Base-by-base conservation (phyloP, 2,888 invertebrate genomes). In the Thera obeliscata region DNA sequence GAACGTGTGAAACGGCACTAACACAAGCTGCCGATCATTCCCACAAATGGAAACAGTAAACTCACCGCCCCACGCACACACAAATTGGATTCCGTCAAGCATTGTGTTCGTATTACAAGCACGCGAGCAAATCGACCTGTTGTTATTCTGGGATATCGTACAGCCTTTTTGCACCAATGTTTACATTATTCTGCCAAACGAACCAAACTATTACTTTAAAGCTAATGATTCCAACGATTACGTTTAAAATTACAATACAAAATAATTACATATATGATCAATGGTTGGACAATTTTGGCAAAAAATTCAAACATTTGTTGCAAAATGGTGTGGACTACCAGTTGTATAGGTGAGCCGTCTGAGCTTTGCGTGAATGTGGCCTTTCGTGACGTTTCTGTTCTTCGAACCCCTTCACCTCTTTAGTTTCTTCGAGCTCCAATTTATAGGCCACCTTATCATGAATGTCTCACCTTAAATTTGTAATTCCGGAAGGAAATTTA, bases 51-150 rank as follows among this genome's bases (percentile, higher is more conserved):
- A 57, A 63, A 43, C 60, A 41, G 54, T 58, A 60, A 67, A 58
- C 38, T 61, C 63, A 67, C 58, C 56, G 9, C 8, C 35, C 38
- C 43, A 61, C 46, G 49, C 49, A 54, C 57, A 56, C 11, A 56
- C 38, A 62, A 61, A 66, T 71, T 63, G 71, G 59, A 69, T 62
- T 66, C 71, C 36, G 61, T 65, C 64, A 76, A 71, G 71, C 71
- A 71, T 85, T 87, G 87, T 89, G 87, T 88, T 88, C 87, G 87
- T 87, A 87, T 86, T 80, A 83, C 85, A 76, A 77, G 81, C 79
- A 76, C 75, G 74, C 74, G 79, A 76, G 69, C 65, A 69, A 69
- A 70, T 69, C 72, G 74, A 74, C 70, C 66, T 74, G 75, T 75
- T 61, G 54, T 56, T 56, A 52, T 57, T 22, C 48, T 57, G 58